Evolutionary conservation across 2,888 invertebrate genomes (phyloP).

Genomic region (Harpalus rubripes): DNA sequence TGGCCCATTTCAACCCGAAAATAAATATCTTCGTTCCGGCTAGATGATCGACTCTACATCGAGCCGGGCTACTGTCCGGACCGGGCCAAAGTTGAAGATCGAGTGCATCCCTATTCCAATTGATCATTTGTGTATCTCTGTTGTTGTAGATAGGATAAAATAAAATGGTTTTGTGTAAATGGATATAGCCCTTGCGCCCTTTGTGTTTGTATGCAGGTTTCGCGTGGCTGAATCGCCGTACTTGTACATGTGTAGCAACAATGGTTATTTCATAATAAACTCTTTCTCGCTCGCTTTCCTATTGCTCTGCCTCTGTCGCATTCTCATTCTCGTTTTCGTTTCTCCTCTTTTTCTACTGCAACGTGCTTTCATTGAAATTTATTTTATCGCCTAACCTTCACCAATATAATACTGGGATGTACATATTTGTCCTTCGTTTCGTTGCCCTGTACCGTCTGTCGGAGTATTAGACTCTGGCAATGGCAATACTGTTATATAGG

Average conservation of each 20-base stretch:
- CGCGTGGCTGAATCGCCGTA: constrained; percentile 9
- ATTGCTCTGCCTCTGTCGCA: constrained; percentile 47
- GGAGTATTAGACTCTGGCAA: not conserved
- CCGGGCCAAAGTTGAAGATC: too few species aligned
- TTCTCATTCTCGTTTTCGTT: constrained; percentile 20
- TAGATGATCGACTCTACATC: too few species aligned
- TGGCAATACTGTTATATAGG: constrained; percentile 34
- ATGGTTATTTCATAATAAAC: constrained; percentile 60
- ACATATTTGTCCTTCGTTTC: constrained; percentile 40
- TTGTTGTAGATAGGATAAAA: not conserved
- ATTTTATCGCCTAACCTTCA: constrained; percentile 59
- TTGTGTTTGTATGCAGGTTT: constrained; percentile 56
- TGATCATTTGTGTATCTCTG: constrained; percentile 24
- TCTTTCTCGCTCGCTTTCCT: constrained; percentile 48
- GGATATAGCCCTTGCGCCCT: constrained; percentile 50
- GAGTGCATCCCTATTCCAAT: too few species aligned
- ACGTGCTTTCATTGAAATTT: constrained; percentile 62
- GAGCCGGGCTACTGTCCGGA: too few species aligned
- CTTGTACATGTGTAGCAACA: constrained; percentile 59
- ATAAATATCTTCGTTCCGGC: too few species aligned
- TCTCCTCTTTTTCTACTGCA: constrained; percentile 50
- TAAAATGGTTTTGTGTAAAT: constrained; percentile 62
- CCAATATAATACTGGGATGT: constrained; percentile 58
- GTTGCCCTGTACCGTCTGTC: not conserved
- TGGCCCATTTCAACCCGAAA: too few species aligned